phyloP scores from a whole-genome alignment of 2,113 vertebrate species.

The Labeo rohita region DNA sequence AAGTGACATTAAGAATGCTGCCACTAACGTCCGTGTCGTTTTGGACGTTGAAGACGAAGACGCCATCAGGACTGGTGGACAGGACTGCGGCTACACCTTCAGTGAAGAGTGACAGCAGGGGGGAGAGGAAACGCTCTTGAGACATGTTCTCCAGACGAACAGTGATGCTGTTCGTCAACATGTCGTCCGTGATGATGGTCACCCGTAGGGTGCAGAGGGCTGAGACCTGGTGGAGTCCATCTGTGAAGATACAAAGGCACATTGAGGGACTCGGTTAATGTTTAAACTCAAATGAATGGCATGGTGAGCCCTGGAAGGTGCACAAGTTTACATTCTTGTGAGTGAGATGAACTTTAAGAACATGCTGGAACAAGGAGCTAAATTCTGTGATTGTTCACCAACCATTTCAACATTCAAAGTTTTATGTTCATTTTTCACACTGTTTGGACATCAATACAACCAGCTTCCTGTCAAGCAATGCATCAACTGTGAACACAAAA shows the following conservation, averaged over 20 bases:
- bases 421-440: neutral
- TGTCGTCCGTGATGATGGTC: constrained; percentile 87
- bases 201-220: constrained; percentile 84
- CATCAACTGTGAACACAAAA: neutral
- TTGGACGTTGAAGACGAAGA: constrained; percentile 88
- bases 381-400: constrained; percentile 18
- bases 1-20: constrained; percentile 86
- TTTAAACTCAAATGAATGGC: neutral
- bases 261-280: neutral
- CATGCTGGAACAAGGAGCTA: constrained; percentile 9
- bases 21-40: constrained; percentile 82
- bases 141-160: constrained; percentile 90
- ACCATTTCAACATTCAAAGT: neutral
- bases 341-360: neutral
- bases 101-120: constrained; percentile 83
- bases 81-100: constrained; percentile 84
- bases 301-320: neutral
- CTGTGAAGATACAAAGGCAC: constrained; percentile 62
- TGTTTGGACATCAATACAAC: neutral
- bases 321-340: neutral
- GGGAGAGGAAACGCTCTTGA: constrained; percentile 85
- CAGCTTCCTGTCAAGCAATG: neutral
- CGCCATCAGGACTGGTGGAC: constrained; percentile 77
- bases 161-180: constrained; percentile 88
- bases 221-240: constrained; percentile 80